Evolutionary conservation across 2,113 vertebrate genomes (phyloP).

Genomic region (Promerops cafer): DNA sequence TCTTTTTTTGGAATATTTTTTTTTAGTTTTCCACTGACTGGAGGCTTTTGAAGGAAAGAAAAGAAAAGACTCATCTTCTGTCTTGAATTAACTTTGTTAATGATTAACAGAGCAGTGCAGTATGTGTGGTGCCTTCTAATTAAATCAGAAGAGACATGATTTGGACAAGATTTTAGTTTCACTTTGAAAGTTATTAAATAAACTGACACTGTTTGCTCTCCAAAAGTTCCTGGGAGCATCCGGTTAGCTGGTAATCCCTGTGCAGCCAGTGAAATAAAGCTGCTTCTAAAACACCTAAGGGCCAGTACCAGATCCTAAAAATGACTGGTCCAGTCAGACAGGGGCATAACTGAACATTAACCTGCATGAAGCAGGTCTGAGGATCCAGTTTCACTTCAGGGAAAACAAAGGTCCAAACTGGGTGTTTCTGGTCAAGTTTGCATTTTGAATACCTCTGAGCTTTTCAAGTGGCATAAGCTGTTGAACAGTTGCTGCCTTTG

Average conservation of each 20-base stretch:
- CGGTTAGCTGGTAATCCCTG: constrained; percentile 13
- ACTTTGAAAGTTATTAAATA: constrained; percentile 68
- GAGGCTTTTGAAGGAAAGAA: constrained; percentile 39
- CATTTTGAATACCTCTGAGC: neutral
- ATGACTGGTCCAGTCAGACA: neutral
- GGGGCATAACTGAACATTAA: neutral
- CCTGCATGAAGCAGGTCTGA: neutral
- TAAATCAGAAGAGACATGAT: constrained; percentile 65
- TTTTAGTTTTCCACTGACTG: constrained; percentile 5
- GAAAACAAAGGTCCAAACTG: neutral
- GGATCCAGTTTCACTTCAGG: neutral
- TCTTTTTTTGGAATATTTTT: constrained; percentile 4
- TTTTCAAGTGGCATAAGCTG: neutral
- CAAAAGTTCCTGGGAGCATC: constrained; percentile 44
- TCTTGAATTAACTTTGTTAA: constrained; percentile 60
- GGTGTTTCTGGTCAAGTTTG: neutral
- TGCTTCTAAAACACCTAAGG: neutral
- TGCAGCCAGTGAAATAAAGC: constrained; percentile 30
- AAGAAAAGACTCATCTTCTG: constrained; percentile 40
- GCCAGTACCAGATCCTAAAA: neutral
- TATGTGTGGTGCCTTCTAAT: constrained; percentile 61
- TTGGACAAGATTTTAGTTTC: constrained; percentile 66
- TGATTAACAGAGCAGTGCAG: constrained; percentile 57
- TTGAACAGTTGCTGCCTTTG: neutral
- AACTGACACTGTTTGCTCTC: constrained; percentile 58